Evolutionary conservation across 2,888 invertebrate genomes (phyloP), one percentile per base, ranked within the genome.

Genomic region (Proisotoma minuta): DNA sequence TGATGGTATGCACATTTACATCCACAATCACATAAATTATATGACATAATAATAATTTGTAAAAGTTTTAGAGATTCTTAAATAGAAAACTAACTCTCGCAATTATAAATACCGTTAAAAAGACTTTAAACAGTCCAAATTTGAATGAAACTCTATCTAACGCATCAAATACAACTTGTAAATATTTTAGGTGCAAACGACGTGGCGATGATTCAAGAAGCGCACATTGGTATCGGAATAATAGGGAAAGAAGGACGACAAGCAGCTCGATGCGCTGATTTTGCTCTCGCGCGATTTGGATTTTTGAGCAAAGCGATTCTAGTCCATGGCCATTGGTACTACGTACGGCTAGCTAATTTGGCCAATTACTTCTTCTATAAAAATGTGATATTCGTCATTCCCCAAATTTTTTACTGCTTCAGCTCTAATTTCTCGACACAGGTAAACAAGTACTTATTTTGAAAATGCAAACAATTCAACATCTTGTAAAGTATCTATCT

Each of bases 341-440:
- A 90, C 75, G 82, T 85, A 60, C 80, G 91, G 56, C 78, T 90
- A 28, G 84, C 88, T 1, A 83, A 84, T 0, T 78, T 91, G 66
- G 87, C 89, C 66, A 85, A 88, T 71, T 91, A 89, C 76, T 91
- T 89, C 77, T 91, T 91, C 78, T 91, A 91, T 76, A 91, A 91
- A 80, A 91, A 91, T 78, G 79, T 89, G 34, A 82, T 87, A 22
- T 87, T 91, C 75, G 87, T 89, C 48, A 81, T 81, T 5, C 82
- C 83, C 3, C 83, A 84, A 73, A 68, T 84, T 3, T 79, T 80
- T 60, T 84, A 78, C 75, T 78, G 78, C 50, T 77, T 79, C 72
- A 78, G 76, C 73, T 77, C 76, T 29, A 76, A 76, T 2, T 81
- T 78, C 68, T 81, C 81, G 24, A 78, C 79, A 50, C 80, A 81